Base-by-base conservation (phyloP, 2,888 invertebrate species). In the Chesias legatella region DNA sequence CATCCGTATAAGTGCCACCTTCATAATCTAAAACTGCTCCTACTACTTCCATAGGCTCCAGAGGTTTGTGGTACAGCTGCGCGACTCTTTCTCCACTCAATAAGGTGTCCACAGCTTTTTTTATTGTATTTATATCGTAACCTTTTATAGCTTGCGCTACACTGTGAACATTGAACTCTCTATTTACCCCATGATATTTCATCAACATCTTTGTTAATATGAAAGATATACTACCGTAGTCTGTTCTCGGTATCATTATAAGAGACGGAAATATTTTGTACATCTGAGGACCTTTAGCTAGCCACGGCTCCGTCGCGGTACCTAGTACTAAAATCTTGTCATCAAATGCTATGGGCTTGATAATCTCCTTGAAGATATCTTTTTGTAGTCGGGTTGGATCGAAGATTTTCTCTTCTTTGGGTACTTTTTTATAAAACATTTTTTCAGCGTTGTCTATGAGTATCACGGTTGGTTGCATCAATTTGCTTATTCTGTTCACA, bases 401-500 rank as follows among this genome's bases (percentile, higher is more conserved):
- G 7, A 86, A 72, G 10, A 86, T 73, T 71, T 90, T 91, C 51
- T 93, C 92, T 28, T 90, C 88, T 46, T 86, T 80, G 0, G 93
- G 91, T 2, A 93, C 89, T 67, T 90, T 91, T 56, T 91, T 93
- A 48, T 91, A 92, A 79, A 93, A 95, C 49, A 92, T 84, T 60
- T 90, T 91, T 43, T 94, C 93, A 0, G 90, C 92, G 29, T 89
- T 83, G 3, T 92, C 91, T 10, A 95, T 90, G 49, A 92, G 90
- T 44, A 95, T 91, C 0, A 96, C 82, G 0, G 94, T 91, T 0
- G 95, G 95, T 57, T 94, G 93, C 63, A 92, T 89, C n/a, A 90
- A 37, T 47, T 85, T 83, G 11, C 92, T 89, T 58, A 93, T 91
- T 88, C 91, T 95, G 30, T 89, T 90, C 0, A 95, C 80, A 11